Base-by-base conservation (phyloP, 2,113 vertebrate genomes). In the Gasterosteus nipponicus region DNA sequence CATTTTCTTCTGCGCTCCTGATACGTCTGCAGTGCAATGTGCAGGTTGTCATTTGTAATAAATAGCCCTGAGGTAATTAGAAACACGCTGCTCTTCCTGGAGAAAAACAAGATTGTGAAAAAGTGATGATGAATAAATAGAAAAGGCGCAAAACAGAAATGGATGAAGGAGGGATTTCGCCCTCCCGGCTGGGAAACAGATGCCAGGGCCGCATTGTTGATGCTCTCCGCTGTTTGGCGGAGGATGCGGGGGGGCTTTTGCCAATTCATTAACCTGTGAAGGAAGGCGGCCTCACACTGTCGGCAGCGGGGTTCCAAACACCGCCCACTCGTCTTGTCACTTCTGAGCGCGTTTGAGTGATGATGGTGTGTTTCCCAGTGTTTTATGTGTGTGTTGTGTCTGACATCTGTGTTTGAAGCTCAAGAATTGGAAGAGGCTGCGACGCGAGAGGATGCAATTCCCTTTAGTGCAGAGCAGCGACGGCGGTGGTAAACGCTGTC, bases 41-140 rank as follows among this genome's bases (percentile, higher is more conserved):
- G 78, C 73, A 89, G 38, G 77, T 84, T 91, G 85, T 89, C 81
- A 81, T 85, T 81, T 88, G 87, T 91, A 94, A 94, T 90, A 87
- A 93, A 93, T 90, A 83, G 91, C 91, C 89, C 87, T 85, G 90
- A 89, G 82, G 83, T 92, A 94, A 94, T 94, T 93, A 92, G 83
- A 92, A 91, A 92, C 85, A 86, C 49, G 77, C 85, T 72, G 80
- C 88, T 91, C 86, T 87, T 92, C 84, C 81, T 79, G 79, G 82
- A 78, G 81, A 86, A 88, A 87, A 85, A 89, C 75, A 87, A 80
- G 86, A 86, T 73, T 33, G 65, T 83, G 87, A 80, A 81, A 87
- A 90, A 90, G 87, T 76, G 75, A 91, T 83, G 83, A 93, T 89
- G 85, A 89, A 91, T 92, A 89, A 90, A 91, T 87, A 83, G 85